These are phyloP conservation scores for Trachemys scripta DNA, from an alignment of 2,113 vertebrate genomes.

Conservation along the genomic window DNA sequence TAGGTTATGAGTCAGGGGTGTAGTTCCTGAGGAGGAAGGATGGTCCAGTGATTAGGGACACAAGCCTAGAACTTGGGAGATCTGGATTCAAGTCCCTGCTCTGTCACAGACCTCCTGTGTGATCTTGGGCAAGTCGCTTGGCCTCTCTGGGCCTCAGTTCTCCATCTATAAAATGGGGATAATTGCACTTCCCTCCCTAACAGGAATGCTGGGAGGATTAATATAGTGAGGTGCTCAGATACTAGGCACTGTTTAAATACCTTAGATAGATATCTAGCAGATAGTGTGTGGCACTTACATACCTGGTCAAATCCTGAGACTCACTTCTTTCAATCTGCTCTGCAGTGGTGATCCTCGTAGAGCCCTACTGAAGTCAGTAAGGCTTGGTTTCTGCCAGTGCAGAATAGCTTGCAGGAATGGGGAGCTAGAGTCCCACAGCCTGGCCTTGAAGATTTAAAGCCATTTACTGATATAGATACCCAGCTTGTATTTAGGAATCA, in stretches of 20 bases:
- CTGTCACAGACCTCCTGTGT: background rate
- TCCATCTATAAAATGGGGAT: background rate
- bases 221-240: background rate
- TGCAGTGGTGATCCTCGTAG: background rate
- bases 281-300: background rate
- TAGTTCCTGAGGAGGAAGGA: background rate
- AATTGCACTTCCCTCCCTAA: background rate
- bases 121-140: background rate
- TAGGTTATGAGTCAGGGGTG: background rate
- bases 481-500: background rate
- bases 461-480: background rate
- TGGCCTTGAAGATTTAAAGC: background rate
- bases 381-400: background rate
- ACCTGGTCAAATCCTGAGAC: background rate
- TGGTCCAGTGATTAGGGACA: background rate
- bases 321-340: background rate
- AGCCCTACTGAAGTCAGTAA: background rate
- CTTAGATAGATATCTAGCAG: background rate
- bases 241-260: background rate
- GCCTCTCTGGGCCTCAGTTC: background rate
- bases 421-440: background rate
- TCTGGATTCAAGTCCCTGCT: background rate
- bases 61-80: background rate
- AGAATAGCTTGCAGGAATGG: background rate
- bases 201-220: background rate